Evolutionary conservation across 2,797 vertebrate genomes (phyloP).

Genomic region (Lutra lutra): DNA sequence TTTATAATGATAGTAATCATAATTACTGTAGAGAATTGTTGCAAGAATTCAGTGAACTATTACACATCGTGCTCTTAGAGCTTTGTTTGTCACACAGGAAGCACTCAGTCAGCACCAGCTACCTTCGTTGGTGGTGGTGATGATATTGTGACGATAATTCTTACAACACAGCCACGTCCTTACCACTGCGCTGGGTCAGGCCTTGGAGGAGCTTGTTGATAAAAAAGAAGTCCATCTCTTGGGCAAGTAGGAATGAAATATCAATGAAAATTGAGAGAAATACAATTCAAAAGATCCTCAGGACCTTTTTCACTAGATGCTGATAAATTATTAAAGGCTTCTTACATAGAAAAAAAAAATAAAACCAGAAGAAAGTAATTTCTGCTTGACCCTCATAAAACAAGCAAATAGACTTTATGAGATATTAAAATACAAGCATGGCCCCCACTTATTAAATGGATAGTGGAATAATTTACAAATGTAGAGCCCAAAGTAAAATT

Average conservation of each 20-base stretch:
- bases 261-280: constrained; percentile 53
- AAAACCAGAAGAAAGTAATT: constrained; percentile 55
- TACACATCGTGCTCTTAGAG: not conserved
- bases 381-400: constrained; percentile 62
- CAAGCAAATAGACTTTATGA: constrained; percentile 54
- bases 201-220: not conserved
- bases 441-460: constrained; percentile 28
- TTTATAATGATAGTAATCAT: not conserved
- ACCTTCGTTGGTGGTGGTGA: not conserved
- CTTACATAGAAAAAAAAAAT: constrained; percentile 5
- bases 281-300: constrained; percentile 46
- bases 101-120: not conserved
- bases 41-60: constrained; percentile 25
- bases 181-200: not conserved
- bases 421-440: constrained; percentile 56
- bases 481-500: constrained; percentile 57
- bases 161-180: not conserved
- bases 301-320: constrained; percentile 20
- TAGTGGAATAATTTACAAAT: constrained; percentile 59
- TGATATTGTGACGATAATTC: not conserved
- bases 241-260: constrained; percentile 51
- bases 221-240: constrained; percentile 26
- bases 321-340: constrained; percentile 58
- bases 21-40: not conserved
- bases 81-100: not conserved